These are phyloP conservation scores for Drosophila setosimentum DNA, from an alignment of 2,888 invertebrate species.

Conservation along the genomic window DNA sequence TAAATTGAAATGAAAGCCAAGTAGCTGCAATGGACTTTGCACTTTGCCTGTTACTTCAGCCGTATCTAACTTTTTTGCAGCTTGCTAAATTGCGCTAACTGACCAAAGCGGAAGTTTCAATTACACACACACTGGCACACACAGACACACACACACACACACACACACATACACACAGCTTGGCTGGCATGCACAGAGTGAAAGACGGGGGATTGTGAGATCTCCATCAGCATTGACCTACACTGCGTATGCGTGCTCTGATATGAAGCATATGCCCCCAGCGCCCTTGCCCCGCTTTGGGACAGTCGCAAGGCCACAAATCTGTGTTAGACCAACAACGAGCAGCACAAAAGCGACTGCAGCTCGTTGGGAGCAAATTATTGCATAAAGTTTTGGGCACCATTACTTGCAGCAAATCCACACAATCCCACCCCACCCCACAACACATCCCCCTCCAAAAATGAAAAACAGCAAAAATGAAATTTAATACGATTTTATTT, in stretches of 20 bases:
- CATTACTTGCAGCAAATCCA: slow-evolving; percentile 67
- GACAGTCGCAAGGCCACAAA: slow-evolving; percentile 72
- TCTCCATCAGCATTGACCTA: slow-evolving; percentile 70
- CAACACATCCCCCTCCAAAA: neutral
- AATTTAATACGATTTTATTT: slow-evolving; percentile 63
- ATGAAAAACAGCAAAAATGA: slow-evolving; percentile 17
- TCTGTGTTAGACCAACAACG: slow-evolving; percentile 62
- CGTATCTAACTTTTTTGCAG: slow-evolving; percentile 77
- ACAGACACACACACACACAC: slow-evolving; percentile 8
- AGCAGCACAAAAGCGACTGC: slow-evolving; percentile 21
- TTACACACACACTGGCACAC: slow-evolving; percentile 55
- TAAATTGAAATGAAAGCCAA: slow-evolving; percentile 79
- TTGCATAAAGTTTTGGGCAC: slow-evolving; percentile 71
- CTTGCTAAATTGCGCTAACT: slow-evolving; percentile 81
- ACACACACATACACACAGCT: neutral
- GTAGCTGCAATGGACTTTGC: slow-evolving; percentile 78
- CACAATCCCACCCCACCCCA: neutral
- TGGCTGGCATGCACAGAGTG: slow-evolving; percentile 29
- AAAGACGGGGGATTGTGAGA: slow-evolving; percentile 3
- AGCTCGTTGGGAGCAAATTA: slow-evolving; percentile 63
- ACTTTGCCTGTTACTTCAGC: slow-evolving; percentile 79
- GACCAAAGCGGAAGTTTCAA: slow-evolving; percentile 81
- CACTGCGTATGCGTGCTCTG: slow-evolving; percentile 70
- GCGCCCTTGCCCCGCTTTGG: slow-evolving; percentile 41
- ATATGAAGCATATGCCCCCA: slow-evolving; percentile 72